A percentile compares a stretch with the other conserved stretches of the same genome.
Evolutionary conservation across 2,797 vertebrate species (phyloP).

Genomic region (Malurus splendens): DNA sequence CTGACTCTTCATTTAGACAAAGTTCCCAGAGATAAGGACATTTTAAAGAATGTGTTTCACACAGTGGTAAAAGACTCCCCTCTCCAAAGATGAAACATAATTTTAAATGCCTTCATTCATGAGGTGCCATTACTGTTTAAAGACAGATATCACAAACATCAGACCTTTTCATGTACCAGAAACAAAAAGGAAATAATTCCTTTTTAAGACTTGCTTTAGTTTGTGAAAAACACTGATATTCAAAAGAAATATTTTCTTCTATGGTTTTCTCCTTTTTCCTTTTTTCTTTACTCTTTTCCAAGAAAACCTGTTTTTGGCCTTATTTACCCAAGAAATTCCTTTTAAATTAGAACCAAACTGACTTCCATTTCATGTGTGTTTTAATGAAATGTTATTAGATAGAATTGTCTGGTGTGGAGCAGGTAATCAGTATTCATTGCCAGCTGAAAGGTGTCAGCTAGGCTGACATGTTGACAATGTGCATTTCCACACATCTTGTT

Average conservation of each 20-base stretch:
- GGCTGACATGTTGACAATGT: conserved; percentile 44
- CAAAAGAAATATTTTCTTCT: not conserved
- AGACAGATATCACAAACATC: not conserved
- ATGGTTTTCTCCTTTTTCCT: not conserved
- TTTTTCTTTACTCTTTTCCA: not conserved
- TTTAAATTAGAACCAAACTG: not conserved
- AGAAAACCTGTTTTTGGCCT: not conserved
- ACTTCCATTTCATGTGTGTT: not conserved
- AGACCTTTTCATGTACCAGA: not conserved
- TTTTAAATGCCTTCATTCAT: not conserved
- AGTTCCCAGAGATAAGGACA: not conserved
- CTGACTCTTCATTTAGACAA: not conserved
- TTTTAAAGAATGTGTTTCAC: not conserved
- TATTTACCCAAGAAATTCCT: not conserved
- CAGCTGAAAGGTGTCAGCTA: not conserved
- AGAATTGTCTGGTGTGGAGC: not conserved
- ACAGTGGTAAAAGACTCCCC: not conserved
- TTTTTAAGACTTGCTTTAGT: not conserved
- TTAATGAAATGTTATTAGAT: not conserved
- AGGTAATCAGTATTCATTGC: conserved; percentile 40
- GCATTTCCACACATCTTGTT: conserved; percentile 26
- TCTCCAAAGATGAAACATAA: not conserved
- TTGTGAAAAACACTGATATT: not conserved
- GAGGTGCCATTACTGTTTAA: not conserved
- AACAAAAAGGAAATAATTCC: not conserved